Percentiles rank a stretch among this genome's conserved stretches.
These are phyloP conservation scores for Nasalis larvatus DNA, from an alignment of 2,113 vertebrate genomes.

Conservation along the genomic window DNA sequence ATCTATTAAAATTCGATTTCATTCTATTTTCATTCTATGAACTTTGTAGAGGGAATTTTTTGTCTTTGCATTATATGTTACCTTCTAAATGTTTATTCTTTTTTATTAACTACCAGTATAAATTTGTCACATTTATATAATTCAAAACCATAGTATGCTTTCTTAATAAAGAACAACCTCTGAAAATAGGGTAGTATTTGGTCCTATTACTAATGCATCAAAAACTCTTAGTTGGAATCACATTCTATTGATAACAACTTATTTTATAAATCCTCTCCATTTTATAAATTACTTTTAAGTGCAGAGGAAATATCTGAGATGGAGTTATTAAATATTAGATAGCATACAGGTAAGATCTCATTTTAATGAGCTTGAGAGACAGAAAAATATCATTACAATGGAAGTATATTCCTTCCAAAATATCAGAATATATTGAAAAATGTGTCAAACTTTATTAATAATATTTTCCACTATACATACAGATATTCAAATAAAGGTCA, in stretches of 20 bases:
- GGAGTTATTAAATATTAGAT: constrained; percentile 20
- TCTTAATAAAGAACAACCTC: neutral
- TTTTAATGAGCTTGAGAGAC: constrained; percentile 48
- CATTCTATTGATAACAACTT: neutral
- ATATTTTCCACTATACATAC: neutral
- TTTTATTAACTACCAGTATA: constrained; percentile 17
- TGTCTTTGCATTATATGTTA: neutral
- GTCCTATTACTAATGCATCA: neutral
- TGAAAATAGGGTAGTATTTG: constrained; percentile 30
- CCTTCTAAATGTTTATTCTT: constrained; percentile 28
- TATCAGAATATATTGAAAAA: constrained; percentile 64
- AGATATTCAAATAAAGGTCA: constrained; percentile 65
- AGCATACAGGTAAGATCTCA: constrained; percentile 30
- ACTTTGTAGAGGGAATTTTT: neutral
- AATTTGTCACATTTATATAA: constrained; percentile 30
- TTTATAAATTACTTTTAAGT: constrained; percentile 45
- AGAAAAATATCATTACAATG: constrained; percentile 49
- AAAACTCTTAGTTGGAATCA: neutral
- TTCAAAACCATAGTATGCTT: neutral
- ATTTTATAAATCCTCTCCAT: neutral
- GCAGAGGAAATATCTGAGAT: constrained; percentile 20
- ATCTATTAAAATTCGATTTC: neutral
- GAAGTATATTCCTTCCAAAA: constrained; percentile 57
- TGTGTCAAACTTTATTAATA: constrained; percentile 61
- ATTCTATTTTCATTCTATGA: neutral